Evolutionary conservation across 2,888 invertebrate genomes (phyloP).

Genomic region (Eupithecia pulchellata): DNA sequence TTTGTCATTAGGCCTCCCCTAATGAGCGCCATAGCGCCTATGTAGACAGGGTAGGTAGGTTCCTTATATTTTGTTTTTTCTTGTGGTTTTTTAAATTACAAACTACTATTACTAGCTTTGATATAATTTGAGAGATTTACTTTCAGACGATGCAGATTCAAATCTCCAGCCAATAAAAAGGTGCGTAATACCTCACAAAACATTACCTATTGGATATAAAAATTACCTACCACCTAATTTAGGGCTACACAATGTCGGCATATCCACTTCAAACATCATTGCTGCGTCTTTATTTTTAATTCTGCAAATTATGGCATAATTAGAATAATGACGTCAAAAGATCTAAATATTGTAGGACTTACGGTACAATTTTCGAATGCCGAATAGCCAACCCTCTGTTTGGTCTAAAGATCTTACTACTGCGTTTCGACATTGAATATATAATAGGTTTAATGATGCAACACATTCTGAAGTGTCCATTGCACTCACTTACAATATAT

Average conservation of each 20-base stretch:
- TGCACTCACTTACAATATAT: conserved; percentile 40
- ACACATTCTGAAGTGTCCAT: conserved; percentile 48
- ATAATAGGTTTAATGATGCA: conserved; percentile 57
- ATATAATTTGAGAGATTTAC: too few species aligned
- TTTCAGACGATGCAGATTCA: too few species aligned
- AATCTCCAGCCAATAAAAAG: too few species aligned
- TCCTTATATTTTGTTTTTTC: too few species aligned
- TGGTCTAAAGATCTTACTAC: conserved; percentile 70
- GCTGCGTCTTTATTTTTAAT: conserved; percentile 29
- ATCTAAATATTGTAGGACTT: conserved; percentile 29
- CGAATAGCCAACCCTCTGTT: conserved; percentile 65
- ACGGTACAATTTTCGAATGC: conserved; percentile 59
- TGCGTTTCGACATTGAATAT: conserved; percentile 63
- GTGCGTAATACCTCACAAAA: too few species aligned
- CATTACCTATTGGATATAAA: not conserved
- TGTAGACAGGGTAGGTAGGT: too few species aligned
- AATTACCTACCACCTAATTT: conserved; percentile 27
- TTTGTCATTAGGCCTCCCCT: too few species aligned
- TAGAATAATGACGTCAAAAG: not conserved
- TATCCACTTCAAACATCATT: conserved; percentile 51
- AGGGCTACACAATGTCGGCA: conserved; percentile 36
- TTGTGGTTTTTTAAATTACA: too few species aligned
- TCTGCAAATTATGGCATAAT: conserved; percentile 43
- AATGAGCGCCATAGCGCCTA: too few species aligned
- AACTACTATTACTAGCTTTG: too few species aligned